Evolutionary conservation across 2,113 vertebrate species (phyloP), one percentile per base, ranked within the genome.

Genomic region (Nymphicus hollandicus): DNA sequence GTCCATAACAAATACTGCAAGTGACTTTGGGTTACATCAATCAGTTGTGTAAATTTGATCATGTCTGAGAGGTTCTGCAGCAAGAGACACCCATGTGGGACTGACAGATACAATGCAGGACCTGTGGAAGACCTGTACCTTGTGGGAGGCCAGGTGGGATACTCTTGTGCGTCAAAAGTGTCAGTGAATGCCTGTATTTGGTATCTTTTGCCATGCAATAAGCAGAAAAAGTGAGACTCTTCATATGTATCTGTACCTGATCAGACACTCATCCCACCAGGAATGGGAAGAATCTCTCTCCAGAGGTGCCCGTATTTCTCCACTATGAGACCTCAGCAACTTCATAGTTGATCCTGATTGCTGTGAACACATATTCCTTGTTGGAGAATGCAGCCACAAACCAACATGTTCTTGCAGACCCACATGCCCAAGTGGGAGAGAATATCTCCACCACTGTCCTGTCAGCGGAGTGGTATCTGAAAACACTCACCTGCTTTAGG

Each of bases 1-100:
- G 10, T 76, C 29, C 22, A 2, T 31, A 16, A 8, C 16, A 76
- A 44, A 3, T 29, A 27, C 3, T 22, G 11, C 0, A 0, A 27
- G 44, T 85, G 41, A 43, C 49, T 79, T 61, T 43, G 20, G 13
- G 63, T 60, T 58, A 61, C 13, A 52, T 82, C 47, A 41, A 11
- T 25, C 13, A 41, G 9, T 49, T 63, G 53, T 3, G 23, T 60
- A 55, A 84, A 79, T 76, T 35, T 64, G 23, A 35, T 55, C 46
- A 79, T 39, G 9, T 71, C 37, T 71, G 43, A 29, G 65, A 87
- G 25, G 41, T 9, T 91, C 33, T 71, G 27, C 27, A 28, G 9
- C 44, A 41, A 24, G 63, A 80, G 47, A 37, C 3, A 60, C 8
- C 2, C 19, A 6, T 13, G 4, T 84, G 64, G 28, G n/a, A 13